A percentile compares a stretch with the other conserved stretches of the same genome.
phyloP scores from a whole-genome alignment of 2,113 vertebrate species.

The Eidolon helvum region DNA sequence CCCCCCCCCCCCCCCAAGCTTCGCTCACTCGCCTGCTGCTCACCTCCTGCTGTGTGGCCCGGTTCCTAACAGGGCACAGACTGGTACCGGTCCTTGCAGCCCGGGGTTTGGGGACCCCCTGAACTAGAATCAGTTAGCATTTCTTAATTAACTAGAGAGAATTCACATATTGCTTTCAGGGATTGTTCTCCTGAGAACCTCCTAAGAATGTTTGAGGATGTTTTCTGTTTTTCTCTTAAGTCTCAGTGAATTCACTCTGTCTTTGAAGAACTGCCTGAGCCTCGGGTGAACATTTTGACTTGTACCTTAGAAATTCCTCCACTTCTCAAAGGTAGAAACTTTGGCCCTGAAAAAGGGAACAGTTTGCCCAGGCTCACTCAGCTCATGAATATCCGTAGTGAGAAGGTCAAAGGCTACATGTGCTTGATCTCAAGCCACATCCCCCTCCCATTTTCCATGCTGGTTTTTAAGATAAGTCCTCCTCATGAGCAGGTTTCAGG shows the following conservation, averaged over 20 bases:
- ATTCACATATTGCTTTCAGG: neutral
- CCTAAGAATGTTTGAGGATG: neutral
- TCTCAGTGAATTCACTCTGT: neutral
- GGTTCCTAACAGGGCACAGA: too few relatives aligned
- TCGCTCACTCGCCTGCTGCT: too few relatives aligned
- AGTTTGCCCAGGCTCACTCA: neutral
- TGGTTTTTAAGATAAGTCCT: neutral
- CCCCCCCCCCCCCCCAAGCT: too few relatives aligned
- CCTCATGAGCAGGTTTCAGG: neutral
- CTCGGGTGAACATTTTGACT: neutral
- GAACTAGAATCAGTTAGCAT: neutral
- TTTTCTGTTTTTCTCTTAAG: neutral
- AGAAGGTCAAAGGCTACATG: neutral
- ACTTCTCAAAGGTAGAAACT: neutral
- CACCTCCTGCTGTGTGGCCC: too few relatives aligned
- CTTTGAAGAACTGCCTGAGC: neutral
- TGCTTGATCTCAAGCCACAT: neutral
- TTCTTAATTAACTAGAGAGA: neutral
- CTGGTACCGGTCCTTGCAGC: too few relatives aligned
- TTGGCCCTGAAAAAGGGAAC: neutral
- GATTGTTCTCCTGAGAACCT: neutral
- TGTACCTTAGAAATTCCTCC: neutral
- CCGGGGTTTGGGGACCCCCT: too few relatives aligned
- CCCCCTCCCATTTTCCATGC: neutral
- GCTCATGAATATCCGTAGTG: rapidly evolving